phyloP scores from a whole-genome alignment of 2,797 vertebrate genomes.

The Macroramphosus scolopax region DNA sequence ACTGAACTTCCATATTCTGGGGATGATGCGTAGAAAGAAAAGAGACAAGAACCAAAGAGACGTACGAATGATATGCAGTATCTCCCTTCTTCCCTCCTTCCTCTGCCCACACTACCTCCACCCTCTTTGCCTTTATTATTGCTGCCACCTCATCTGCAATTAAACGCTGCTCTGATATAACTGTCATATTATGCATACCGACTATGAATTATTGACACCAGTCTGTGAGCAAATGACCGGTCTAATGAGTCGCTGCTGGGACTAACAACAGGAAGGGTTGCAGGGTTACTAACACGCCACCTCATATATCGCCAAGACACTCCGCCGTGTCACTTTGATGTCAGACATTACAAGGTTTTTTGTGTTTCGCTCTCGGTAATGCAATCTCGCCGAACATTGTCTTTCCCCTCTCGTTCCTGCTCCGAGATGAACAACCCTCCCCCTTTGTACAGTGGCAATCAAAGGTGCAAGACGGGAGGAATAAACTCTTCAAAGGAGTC shows the following conservation, averaged over 20 bases:
- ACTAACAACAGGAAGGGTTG: constrained; percentile 40
- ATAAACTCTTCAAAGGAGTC: constrained; percentile 54
- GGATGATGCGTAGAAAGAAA: too few species aligned
- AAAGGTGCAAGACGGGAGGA: constrained; percentile 51
- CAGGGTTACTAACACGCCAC: constrained; percentile 51
- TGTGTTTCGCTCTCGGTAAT: constrained; percentile 34
- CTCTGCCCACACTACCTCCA: constrained; percentile 15
- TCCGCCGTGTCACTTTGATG: constrained; percentile 52
- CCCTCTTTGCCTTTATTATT: constrained; percentile 5
- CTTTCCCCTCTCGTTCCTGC: constrained; percentile 4
- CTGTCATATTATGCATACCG: constrained; percentile 45
- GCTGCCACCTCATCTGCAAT: constrained; percentile 25
- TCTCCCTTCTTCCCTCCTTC: constrained; percentile 25
- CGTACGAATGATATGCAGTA: too few species aligned
- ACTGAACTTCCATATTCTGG: too few species aligned
- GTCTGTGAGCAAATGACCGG: constrained; percentile 48
- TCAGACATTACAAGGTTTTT: constrained; percentile 31
- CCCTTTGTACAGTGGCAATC: constrained; percentile 55
- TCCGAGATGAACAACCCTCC: constrained; percentile 41
- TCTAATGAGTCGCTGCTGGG: constrained; percentile 46
- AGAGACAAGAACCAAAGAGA: too few species aligned
- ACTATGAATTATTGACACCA: constrained; percentile 47
- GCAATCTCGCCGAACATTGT: constrained; percentile 33
- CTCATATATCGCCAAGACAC: constrained; percentile 20
- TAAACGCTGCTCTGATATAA: constrained; percentile 29